Conservation (phyloP, 2,797 vertebrate genomes). For the Acropternis orthonyx region DNA sequence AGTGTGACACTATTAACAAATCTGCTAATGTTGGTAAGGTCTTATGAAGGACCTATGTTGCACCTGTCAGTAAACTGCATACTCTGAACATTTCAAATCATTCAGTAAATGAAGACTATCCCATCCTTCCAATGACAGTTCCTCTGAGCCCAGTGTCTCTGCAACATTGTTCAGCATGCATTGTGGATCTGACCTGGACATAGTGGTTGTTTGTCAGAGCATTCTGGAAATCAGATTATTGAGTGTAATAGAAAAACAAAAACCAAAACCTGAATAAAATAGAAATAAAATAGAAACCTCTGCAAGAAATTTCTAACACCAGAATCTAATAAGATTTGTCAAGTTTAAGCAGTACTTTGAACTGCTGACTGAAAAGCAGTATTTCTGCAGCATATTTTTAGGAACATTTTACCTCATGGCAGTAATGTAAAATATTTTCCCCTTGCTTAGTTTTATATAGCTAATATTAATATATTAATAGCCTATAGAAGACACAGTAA, state of each 20-base stretch:
- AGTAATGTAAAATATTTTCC: neutral
- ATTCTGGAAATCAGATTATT: neutral
- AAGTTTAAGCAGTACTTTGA: neutral
- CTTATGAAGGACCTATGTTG: neutral
- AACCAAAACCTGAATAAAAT: neutral
- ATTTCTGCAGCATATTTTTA: neutral
- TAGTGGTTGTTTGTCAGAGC: neutral
- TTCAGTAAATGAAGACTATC: neutral
- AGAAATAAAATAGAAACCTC: neutral
- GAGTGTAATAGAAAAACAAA: neutral
- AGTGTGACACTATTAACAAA: neutral
- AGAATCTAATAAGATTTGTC: neutral
- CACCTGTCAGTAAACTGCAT: neutral
- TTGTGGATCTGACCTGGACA: neutral
- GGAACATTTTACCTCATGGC: neutral
- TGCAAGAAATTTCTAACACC: neutral
- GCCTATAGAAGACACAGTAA: neutral
- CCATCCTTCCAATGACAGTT: neutral
- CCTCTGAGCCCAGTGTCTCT: neutral
- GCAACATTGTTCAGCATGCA: accelerated
- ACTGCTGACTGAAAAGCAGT: neutral
- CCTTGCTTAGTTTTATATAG: neutral
- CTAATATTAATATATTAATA: constrained; percentile 29
- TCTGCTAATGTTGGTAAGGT: neutral
- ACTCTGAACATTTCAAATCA: neutral